These are phyloP conservation scores for Branchipolynoe longqiensis DNA, from an alignment of 2,888 invertebrate genomes.

Conservation along the genomic window DNA sequence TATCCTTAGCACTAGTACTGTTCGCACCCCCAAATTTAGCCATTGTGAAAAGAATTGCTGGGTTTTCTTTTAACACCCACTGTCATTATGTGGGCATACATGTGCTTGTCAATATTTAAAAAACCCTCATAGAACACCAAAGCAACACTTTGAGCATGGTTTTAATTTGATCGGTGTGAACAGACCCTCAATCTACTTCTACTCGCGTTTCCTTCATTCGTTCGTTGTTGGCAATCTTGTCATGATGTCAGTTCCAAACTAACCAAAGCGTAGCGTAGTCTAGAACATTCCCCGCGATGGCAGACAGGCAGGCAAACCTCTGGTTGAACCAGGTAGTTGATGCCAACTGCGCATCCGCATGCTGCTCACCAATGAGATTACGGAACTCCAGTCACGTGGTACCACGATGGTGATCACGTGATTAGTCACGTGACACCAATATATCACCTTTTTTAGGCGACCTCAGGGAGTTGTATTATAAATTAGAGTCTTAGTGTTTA, in stretches of 20 bases:
- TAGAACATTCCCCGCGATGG: background rate
- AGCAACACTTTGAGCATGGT: background rate
- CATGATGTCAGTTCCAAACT: too few species aligned
- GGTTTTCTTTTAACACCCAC: too few species aligned
- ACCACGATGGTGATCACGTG: background rate
- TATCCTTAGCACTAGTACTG: too few species aligned
- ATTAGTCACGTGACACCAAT: background rate
- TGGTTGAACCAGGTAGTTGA: slow-evolving; percentile 10
- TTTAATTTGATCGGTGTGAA: background rate
- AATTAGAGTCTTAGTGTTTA: too few species aligned
- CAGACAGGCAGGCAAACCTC: background rate
- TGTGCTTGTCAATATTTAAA: too few species aligned
- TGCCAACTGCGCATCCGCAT: background rate
- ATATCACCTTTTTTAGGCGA: background rate
- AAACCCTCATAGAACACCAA: too few species aligned
- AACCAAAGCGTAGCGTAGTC: background rate
- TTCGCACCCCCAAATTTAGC: too few species aligned
- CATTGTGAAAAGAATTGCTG: too few species aligned
- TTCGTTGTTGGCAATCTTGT: too few species aligned
- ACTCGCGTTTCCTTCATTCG: too few species aligned
- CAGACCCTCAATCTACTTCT: background rate
- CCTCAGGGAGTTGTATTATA: slow-evolving; percentile 37
- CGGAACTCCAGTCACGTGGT: background rate
- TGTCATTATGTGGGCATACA: too few species aligned
- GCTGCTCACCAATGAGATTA: slow-evolving; percentile 39